phyloP scores from a whole-genome alignment of 2,888 invertebrate species.

The Hirtodrosophila trivittata region DNA sequence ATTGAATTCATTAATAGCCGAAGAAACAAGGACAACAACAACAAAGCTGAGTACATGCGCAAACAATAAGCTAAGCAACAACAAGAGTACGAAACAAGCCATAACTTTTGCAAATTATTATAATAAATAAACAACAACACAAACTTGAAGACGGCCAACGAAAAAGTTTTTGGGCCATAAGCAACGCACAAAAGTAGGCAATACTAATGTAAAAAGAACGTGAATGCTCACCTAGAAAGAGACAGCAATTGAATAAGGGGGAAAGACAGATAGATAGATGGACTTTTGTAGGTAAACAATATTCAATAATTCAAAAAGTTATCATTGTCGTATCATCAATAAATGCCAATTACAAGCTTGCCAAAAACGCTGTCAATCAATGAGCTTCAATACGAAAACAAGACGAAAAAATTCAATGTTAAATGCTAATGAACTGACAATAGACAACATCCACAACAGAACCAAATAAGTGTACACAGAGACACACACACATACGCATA shows the following conservation, averaged over 20 bases:
- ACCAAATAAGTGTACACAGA: slow-evolving; percentile 19
- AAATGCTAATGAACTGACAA: slow-evolving; percentile 11
- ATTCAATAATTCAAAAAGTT: slow-evolving; percentile 1
- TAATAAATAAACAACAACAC: slow-evolving; percentile 63
- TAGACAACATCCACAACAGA: slow-evolving; percentile 9
- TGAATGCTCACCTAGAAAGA: slow-evolving; percentile 10
- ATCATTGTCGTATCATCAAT: slow-evolving; percentile 1
- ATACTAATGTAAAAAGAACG: slow-evolving; percentile 29
- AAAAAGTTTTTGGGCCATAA: slow-evolving; percentile 36
- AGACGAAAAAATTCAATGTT: slow-evolving; percentile 37
- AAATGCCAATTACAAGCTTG: neutral
- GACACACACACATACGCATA: slow-evolving; percentile 4
- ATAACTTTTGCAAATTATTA: slow-evolving; percentile 63
- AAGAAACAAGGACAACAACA: slow-evolving; percentile 30
- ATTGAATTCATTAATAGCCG: slow-evolving; percentile 68
- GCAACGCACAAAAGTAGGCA: slow-evolving; percentile 36
- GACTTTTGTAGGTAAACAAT: neutral
- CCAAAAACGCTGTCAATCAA: slow-evolving; percentile 15
- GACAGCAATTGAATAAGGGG: neutral
- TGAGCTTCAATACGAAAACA: slow-evolving; percentile 19
- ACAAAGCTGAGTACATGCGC: slow-evolving; percentile 33
- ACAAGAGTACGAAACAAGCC: slow-evolving; percentile 24
- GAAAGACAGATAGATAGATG: neutral
- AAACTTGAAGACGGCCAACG: slow-evolving; percentile 27
- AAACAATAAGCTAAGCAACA: slow-evolving; percentile 32